Conservation (phyloP, 2,113 vertebrate species). For the Nibea albiflora region DNA sequence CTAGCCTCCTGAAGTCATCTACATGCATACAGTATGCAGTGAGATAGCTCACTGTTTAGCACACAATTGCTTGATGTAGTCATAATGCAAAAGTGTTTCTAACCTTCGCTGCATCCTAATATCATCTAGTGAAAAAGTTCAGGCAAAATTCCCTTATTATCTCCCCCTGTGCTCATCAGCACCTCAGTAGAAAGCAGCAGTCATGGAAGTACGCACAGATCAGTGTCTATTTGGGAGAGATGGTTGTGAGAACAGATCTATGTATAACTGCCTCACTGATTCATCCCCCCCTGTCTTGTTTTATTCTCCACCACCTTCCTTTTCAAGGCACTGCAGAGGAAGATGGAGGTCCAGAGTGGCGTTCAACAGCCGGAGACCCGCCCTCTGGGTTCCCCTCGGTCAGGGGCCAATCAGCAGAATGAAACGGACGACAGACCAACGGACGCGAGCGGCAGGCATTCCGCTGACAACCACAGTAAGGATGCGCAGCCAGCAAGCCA, state of each 20-base stretch:
- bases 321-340: conserved; percentile 84
- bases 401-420: conserved; percentile 85
- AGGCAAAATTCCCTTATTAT: not conserved
- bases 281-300: not conserved
- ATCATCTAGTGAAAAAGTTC: not conserved
- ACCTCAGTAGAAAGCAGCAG: conserved; percentile 8
- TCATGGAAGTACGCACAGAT: not conserved
- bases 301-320: conserved; percentile 22
- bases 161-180: not conserved
- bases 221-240: not conserved
- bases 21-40: not conserved
- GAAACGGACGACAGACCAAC: conserved; percentile 83
- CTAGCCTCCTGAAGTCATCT: not conserved
- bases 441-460: conserved; percentile 71
- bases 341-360: conserved; percentile 91
- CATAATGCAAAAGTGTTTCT: not conserved
- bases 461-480: conserved; percentile 78
- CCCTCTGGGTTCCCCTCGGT: conserved; percentile 84
- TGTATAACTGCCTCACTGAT: not conserved
- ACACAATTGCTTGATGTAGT: not conserved
- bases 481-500: conserved; percentile 78
- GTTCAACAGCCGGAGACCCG: conserved; percentile 86
- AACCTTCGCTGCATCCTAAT: not conserved
- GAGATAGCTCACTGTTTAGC: not conserved
- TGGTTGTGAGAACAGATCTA: not conserved